Evolutionary conservation across 2,888 invertebrate species (phyloP).

Genomic region (Luffia ferchaultella): DNA sequence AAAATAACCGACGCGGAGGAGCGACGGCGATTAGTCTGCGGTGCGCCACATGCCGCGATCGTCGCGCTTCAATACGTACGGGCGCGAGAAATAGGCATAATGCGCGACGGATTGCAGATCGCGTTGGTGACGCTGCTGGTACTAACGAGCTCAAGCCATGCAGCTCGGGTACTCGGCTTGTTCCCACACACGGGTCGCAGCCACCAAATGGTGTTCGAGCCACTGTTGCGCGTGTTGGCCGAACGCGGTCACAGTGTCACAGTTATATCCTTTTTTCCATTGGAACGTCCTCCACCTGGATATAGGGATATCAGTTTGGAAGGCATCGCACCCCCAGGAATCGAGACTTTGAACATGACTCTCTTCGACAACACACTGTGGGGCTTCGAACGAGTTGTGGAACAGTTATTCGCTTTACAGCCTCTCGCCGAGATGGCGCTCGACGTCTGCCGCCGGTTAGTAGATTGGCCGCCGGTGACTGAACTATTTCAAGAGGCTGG

Average conservation of each 20-base stretch:
- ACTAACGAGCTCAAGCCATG: conserved; percentile 22
- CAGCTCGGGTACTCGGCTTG: conserved; percentile 62
- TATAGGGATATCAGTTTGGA: conserved; percentile 50
- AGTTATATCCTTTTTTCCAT: conserved; percentile 67
- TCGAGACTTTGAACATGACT: conserved; percentile 37
- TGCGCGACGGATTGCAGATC: conserved; percentile 24
- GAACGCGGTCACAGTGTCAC: conserved; percentile 68
- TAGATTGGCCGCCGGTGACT: conserved; percentile 37
- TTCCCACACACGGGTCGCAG: conserved; percentile 69
- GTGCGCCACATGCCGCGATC: conserved; percentile 7
- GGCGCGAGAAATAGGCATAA: conserved; percentile 22
- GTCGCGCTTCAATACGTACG: conserved; percentile 6
- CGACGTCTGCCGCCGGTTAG: conserved; percentile 38
- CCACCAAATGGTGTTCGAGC: conserved; percentile 69
- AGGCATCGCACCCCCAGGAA: conserved; percentile 35
- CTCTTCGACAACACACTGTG: conserved; percentile 28
- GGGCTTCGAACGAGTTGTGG: conserved; percentile 28
- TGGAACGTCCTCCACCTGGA: conserved; percentile 45
- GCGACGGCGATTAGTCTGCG: not conserved
- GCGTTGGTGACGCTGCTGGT: conserved; percentile 22
- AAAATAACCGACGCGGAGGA: conserved; percentile 2
- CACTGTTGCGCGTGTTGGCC: conserved; percentile 59
- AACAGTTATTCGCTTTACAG: conserved; percentile 29
- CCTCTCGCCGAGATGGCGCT: conserved; percentile 36
- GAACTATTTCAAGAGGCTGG: conserved; percentile 32